Base-by-base conservation (phyloP, 1,140 invertebrate species). In the Calliphora vicina region DNA sequence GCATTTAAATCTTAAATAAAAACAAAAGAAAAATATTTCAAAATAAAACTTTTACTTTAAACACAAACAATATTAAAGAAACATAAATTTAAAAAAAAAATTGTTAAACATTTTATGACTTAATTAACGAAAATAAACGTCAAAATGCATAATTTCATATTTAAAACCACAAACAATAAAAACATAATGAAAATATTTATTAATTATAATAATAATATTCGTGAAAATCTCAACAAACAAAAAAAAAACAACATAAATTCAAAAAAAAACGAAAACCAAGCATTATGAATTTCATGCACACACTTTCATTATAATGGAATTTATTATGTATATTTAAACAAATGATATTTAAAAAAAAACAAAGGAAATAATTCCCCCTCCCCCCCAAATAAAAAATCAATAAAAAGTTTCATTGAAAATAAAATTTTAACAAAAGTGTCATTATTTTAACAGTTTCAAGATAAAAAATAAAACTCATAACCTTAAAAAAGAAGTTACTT, bases 1-100 rank as follows among this genome's bases (percentile, higher is more conserved):
- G 87, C 87, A 88, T 88, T 88, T 88, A 88, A 82, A 86, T 83
- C 76, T 76, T 57, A 76, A 80, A 83, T 29, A 43, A 67, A 82
- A 83, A 57, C 81, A 83, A 83, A 72, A 82, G 84, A 15, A 50
- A 84, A 83, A n/a, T n/a, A n/a, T n/a, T n/a, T n/a, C n/a, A n/a
- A n/a, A n/a, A n/a, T n/a, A n/a, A n/a, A 45, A 76, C 27, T 42
- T 42, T 45, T 78, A 78, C 35, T 78, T 78, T 43, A 78, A 78
- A 43, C 25, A 23, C n/a, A 43, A 23, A 43, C 20, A 23, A n/a
- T 23, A 10, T 23, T 45, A 78, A 76, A 42, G 15, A n/a, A 76
- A 76, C 2, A n/a, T n/a, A n/a, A n/a, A n/a, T n/a, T n/a, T 13
- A 35, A 76, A 4, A 42, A 76, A 76, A 20, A 76, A 78, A 78